Conservation (phyloP, 2,888 invertebrate species). For the Nymphalis polychloros region DNA sequence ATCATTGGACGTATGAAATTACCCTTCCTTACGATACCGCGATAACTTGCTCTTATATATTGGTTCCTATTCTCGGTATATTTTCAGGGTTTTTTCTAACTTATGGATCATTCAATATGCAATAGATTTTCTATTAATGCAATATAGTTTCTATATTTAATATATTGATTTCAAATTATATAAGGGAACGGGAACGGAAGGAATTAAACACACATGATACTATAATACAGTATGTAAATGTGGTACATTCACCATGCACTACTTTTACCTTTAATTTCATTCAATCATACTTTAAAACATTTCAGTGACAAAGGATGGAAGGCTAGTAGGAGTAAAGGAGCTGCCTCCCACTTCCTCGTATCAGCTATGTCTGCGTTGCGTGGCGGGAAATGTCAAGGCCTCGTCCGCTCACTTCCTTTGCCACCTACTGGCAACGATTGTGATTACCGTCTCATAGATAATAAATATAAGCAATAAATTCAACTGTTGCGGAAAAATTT, state of each 20-base stretch:
- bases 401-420: slow-evolving; percentile 75
- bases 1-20: slow-evolving; percentile 43
- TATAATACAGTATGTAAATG: too few relatives aligned
- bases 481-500: slow-evolving; percentile 40
- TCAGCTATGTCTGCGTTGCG: slow-evolving; percentile 49
- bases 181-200: too few relatives aligned
- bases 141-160: too few relatives aligned
- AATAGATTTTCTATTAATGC: too few relatives aligned
- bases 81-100: background rate
- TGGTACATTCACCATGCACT: too few relatives aligned
- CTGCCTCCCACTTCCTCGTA: slow-evolving; percentile 64
- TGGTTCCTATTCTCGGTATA: background rate
- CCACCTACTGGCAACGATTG: slow-evolving; percentile 43
- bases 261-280: too few relatives aligned
- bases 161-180: too few relatives aligned
- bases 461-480: slow-evolving; percentile 42
- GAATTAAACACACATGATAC: too few relatives aligned
- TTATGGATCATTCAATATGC: too few relatives aligned
- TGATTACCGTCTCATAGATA: slow-evolving; percentile 44
- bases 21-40: slow-evolving; percentile 36
- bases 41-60: slow-evolving; percentile 3
- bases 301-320: slow-evolving; percentile 26
- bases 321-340: slow-evolving; percentile 45
- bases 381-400: slow-evolving; percentile 77
- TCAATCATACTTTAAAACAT: background rate